These are phyloP conservation scores for honey bee (Apis mellifera) DNA, from an alignment of 1,140 invertebrate genomes.

Conservation along the genomic window Amel_HAv3.1 CM009938.2:948501-949000, in stretches of 20 bases:
- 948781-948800: slow-evolving; percentile 68
- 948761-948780: slow-evolving; percentile 66
- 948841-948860: slow-evolving; percentile 75
- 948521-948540: slow-evolving; percentile 40
- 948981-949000: too few species aligned
- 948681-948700: background rate
- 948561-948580: slow-evolving; percentile 44
- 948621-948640: slow-evolving; percentile 74
- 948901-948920: slow-evolving; percentile 58
- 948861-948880: slow-evolving; percentile 70
- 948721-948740: slow-evolving; percentile 67
- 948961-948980: slow-evolving; percentile 8
- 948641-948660: background rate
- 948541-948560: slow-evolving; percentile 61
- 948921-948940: slow-evolving; percentile 33
- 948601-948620: slow-evolving; percentile 70
- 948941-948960: slow-evolving; percentile 64
- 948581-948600: slow-evolving; percentile 51
- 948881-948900: slow-evolving; percentile 61
- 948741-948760: slow-evolving; percentile 63
- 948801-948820: slow-evolving; percentile 68
- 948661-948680: background rate
- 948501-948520: slow-evolving; percentile 19
- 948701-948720: slow-evolving; percentile 48
- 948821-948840: slow-evolving; percentile 65